These are phyloP conservation scores for Maniola hyperantus DNA, from an alignment of 2,888 invertebrate genomes.

Conservation along the genomic window DNA sequence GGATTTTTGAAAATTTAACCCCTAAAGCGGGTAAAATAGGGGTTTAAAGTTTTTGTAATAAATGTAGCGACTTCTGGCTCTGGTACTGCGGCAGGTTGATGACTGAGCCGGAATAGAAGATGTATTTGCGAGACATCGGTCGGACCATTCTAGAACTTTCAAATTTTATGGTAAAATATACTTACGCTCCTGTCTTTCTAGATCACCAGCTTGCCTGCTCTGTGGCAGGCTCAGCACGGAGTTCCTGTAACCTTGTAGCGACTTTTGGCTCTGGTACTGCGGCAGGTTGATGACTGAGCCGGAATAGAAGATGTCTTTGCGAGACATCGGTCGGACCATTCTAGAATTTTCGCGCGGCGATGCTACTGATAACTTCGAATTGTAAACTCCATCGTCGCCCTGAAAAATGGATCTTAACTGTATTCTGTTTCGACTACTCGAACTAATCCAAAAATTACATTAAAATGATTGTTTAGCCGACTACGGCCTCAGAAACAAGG, in stretches of 20 bases:
- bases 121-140: slow-evolving; percentile 96
- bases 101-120: slow-evolving; percentile 98
- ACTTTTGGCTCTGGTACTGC: slow-evolving; percentile 96
- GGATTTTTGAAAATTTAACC: no score
- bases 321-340: slow-evolving; percentile 94
- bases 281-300: slow-evolving; percentile 97
- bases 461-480: neutral
- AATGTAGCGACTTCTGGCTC: slow-evolving; percentile 94
- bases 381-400: slow-evolving; percentile 86
- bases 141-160: slow-evolving; percentile 61
- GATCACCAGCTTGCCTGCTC: slow-evolving; percentile 84
- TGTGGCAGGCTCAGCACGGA: slow-evolving; percentile 94
- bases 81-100: slow-evolving; percentile 96
- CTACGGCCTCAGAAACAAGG: neutral
- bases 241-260: slow-evolving; percentile 94
- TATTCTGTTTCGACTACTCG: no score
- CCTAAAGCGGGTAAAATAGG: no score
- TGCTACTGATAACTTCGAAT: slow-evolving; percentile 86
- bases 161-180: slow-evolving; percentile 38
- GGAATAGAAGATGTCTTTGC: slow-evolving; percentile 98
- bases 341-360: slow-evolving; percentile 69
- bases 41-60: no score
- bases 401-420: slow-evolving; percentile 44
- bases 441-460: no score
- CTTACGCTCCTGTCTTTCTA: slow-evolving; percentile 87